Evolutionary conservation across 2,797 vertebrate genomes (phyloP), one percentile per base, ranked within the genome.

Genomic region (Sebastes reedi): DNA sequence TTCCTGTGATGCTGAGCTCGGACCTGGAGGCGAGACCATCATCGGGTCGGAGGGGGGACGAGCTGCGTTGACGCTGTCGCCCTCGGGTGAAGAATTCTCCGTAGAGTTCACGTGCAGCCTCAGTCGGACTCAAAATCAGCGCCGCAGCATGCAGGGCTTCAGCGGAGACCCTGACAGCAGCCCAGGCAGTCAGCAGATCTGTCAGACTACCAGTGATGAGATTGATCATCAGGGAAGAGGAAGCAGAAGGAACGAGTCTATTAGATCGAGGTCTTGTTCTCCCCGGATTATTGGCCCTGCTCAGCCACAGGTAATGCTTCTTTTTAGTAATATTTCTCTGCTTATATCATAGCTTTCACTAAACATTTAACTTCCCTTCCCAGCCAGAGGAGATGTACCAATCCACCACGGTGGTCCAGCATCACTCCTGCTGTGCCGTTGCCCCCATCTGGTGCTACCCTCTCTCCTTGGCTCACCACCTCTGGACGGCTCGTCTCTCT

Each of bases 101-200:
- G 95, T 97, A 0, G 86, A 96, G 79, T 99, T 97, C 89, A 91
- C 92, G 6, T 97, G 97, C 84, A 95, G 94, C 87, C 92, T 97
- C 66, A 98, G 98, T 88, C 94, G 92, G 56, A 82, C 25, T 62
- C 64, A 77, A n/a, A 80, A 54, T 73, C 75, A 73, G 39, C 80
- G 39, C 22, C 79, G 3, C 16, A 54, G 61, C 9, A 30, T 8
- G 5, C 60, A 84, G 56, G 6, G 84, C 52, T 24, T 34, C 34
- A 0, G 2, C 29, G 65, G 85, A 72, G 93, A 86, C 50, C 87
- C 78, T 13, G 86, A 72, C n/a, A 39, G 4, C 55, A 72, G 59
- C 69, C 56, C 81, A 32, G 78, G 20, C 25, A 58, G 72, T 82
- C 78, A 71, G 76, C 64, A 75, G 78, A 77, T 55, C 55, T 6